Evolutionary conservation across 2,113 vertebrate genomes (phyloP), one percentile per base, ranked within the genome.

Genomic region (Spea multiplicata): DNA sequence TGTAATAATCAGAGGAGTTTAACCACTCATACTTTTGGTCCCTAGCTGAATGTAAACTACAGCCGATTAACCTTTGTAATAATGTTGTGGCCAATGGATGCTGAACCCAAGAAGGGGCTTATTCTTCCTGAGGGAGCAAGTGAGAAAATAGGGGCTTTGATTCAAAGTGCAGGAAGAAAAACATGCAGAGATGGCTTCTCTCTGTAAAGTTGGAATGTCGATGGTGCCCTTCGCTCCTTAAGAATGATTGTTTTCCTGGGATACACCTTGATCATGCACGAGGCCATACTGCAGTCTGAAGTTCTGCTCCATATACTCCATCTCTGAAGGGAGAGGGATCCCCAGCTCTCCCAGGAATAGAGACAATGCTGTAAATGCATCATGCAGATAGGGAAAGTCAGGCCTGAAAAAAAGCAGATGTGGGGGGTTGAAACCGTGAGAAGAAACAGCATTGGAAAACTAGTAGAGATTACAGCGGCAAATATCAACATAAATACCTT

Each of bases 331-430:
- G 48, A 98, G 91, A 0, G 95, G 97, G 86, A 98, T 98, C 71
- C 91, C 93, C 84, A 99, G 89, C 81, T 99, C 97, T 67, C 92
- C 92, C 88, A 96, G 90, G 88, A 96, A 95, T 12, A 98, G 88
- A 66, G 92, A 93, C 47, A 99, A 89, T 0, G 96, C 96, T 83
- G 92, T 94, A 46, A 99, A 96, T 81, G 91, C 97, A 86, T 99
- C 96, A 87, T 97, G 96, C 88, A 99, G 88, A 88, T 97, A 97
- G 75, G 95, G 93, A 86, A 97, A 98, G 45, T 95, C 85, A 0
- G 95, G 97, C 84, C 97, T 98, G 73, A 80, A 84, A 17, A 50
- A 82, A 69, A 45, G 66, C n/a, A n/a, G 30, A 64, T 30, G 30
- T 30, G 30, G 30, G 30, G 30, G 30, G 30, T 30, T 30, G 30